A percentile compares a stretch with the other conserved stretches of the same genome.
phyloP scores from a whole-genome alignment of 2,888 invertebrate species.

The Drosophila fulvimacula region DNA sequence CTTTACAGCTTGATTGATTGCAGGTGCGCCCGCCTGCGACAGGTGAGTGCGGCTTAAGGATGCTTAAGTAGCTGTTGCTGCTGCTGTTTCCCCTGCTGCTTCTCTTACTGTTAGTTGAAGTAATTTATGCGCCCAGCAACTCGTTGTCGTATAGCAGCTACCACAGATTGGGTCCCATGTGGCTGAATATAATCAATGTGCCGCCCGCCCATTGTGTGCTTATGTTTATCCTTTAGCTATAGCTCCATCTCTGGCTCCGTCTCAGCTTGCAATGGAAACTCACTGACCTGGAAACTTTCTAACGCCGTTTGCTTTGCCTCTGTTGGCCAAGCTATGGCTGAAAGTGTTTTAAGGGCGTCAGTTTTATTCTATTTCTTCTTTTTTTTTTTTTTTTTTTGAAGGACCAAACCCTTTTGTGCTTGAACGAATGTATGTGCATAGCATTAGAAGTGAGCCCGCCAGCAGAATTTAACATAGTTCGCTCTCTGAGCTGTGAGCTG shows the following conservation, averaged over 20 bases:
- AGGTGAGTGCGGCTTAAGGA: slow-evolving; percentile 64
- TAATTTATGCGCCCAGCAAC: slow-evolving; percentile 70
- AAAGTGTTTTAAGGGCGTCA: slow-evolving; percentile 39
- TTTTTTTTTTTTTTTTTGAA: not conserved
- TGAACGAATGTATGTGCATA: slow-evolving; percentile 44
- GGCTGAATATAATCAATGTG: slow-evolving; percentile 77
- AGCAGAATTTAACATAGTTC: slow-evolving; percentile 17
- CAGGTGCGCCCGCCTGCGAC: slow-evolving; percentile 60
- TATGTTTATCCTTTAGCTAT: slow-evolving; percentile 61
- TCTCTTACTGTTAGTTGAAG: slow-evolving; percentile 41
- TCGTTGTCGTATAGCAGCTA: slow-evolving; percentile 48
- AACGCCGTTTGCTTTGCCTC: slow-evolving; percentile 31
- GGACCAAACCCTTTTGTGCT: slow-evolving; percentile 33
- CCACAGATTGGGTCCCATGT: slow-evolving; percentile 79
- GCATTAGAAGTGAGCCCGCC: slow-evolving; percentile 44
- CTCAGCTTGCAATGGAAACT: slow-evolving; percentile 48
- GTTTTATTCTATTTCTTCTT: slow-evolving; percentile 6
- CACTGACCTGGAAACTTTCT: slow-evolving; percentile 79
- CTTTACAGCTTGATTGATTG: slow-evolving; percentile 79
- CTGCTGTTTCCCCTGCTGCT: slow-evolving; percentile 8
- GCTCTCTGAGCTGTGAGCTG: not conserved
- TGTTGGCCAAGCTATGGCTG: slow-evolving; percentile 25
- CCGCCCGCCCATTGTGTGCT: slow-evolving; percentile 60
- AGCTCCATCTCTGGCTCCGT: slow-evolving; percentile 3
- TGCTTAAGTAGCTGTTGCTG: slow-evolving; percentile 61